A percentile compares a stretch with the other conserved stretches of the same genome.
Evolutionary conservation across 2,888 invertebrate species (phyloP).

Genomic region (Litoditis marina): DNA sequence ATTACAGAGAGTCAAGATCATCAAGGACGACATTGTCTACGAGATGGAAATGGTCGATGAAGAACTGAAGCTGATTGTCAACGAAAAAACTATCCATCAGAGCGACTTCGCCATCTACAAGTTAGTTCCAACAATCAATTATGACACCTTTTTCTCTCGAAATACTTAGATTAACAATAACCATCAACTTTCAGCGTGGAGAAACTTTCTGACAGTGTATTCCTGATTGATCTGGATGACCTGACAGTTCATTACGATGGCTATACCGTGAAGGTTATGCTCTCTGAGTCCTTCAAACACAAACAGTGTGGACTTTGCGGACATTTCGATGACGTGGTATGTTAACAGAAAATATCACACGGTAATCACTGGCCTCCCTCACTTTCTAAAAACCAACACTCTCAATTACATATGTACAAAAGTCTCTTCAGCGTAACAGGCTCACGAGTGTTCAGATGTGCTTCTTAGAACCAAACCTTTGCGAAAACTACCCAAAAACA

Average conservation of each 20-base stretch:
- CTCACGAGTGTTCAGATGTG: too few relatives aligned
- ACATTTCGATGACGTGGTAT: slow-evolving; percentile 49
- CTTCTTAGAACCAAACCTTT: too few relatives aligned
- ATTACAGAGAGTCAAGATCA: slow-evolving; percentile 14
- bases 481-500: too few relatives aligned
- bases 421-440: too few relatives aligned
- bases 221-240: slow-evolving; percentile 33
- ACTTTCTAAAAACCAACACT: too few relatives aligned
- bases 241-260: slow-evolving; percentile 48
- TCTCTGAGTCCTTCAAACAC: slow-evolving; percentile 36
- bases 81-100: slow-evolving; percentile 6
- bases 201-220: slow-evolving; percentile 22
- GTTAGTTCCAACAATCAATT: background rate
- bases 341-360: too few relatives aligned
- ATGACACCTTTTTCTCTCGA: background rate
- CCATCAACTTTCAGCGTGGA: slow-evolving; percentile 30
- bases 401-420: too few relatives aligned
- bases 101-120: too few relatives aligned
- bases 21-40: slow-evolving; percentile 19
- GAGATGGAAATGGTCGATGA: slow-evolving; percentile 13
- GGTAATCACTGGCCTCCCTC: too few relatives aligned
- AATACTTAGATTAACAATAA: background rate
- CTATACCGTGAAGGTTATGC: slow-evolving; percentile 40
- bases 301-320: slow-evolving; percentile 60
- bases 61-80: slow-evolving; percentile 5